A percentile compares a stretch with the other conserved stretches of the same genome.
phyloP scores from a whole-genome alignment of 2,113 vertebrate species.

The Scolopax mira region DNA sequence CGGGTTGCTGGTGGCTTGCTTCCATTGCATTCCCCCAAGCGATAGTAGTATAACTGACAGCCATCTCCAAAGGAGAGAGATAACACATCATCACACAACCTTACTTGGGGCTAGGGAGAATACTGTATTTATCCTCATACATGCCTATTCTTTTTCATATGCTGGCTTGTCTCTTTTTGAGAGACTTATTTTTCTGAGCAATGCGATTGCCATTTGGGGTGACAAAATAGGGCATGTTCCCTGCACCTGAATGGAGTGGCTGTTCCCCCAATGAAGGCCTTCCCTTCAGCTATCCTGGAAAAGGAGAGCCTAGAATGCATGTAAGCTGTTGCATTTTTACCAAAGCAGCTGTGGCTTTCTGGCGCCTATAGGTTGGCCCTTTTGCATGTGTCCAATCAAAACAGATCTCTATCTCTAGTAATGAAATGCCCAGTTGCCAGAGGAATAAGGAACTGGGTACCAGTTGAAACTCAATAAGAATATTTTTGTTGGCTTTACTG shows the following conservation, averaged over 20 bases:
- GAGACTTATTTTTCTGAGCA: not conserved
- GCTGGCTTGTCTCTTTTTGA: not conserved
- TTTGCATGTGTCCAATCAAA: accelerated
- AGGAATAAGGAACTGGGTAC: not conserved
- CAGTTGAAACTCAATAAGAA: not conserved
- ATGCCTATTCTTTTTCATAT: not conserved
- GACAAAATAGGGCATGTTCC: not conserved
- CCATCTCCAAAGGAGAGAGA: not conserved
- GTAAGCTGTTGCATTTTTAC: not conserved
- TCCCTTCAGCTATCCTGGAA: not conserved
- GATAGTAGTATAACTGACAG: not conserved
- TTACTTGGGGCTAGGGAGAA: not conserved
- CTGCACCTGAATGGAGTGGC: not conserved
- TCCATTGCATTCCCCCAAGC: not conserved
- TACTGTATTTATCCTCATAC: not conserved
- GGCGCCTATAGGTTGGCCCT: not conserved
- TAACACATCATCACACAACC: not conserved
- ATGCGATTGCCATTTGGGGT: not conserved
- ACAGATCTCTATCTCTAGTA: not conserved
- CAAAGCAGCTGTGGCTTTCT: not conserved
- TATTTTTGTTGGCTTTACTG: not conserved
- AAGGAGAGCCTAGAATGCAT: not conserved
- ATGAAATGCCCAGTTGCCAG: not conserved
- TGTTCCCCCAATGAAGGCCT: not conserved
- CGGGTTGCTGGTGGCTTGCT: not conserved